Conservation (phyloP, 2,113 vertebrate genomes). For the Triplophysa rosa region DNA sequence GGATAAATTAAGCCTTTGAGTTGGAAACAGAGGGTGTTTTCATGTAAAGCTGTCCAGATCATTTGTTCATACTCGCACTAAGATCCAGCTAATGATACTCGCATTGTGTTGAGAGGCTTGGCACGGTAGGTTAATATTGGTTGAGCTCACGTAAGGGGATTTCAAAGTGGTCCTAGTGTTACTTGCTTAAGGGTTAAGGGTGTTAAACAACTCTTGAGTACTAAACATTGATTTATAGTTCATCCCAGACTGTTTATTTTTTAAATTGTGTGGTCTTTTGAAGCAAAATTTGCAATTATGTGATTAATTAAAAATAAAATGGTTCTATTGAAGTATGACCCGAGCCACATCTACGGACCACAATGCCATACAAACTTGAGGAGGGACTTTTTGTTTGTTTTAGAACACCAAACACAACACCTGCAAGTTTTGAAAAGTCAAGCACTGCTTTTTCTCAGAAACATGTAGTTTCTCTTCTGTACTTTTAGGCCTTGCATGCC, state of each 20-base stretch:
- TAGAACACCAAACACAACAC: too few species aligned
- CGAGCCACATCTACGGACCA: too few species aligned
- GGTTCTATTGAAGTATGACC: background rate
- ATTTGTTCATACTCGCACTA: background rate
- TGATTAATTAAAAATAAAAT: background rate
- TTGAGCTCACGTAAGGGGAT: background rate
- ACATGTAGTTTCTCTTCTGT: background rate
- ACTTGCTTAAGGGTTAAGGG: background rate
- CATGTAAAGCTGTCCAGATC: background rate
- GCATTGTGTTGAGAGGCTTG: background rate
- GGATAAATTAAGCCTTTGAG: background rate
- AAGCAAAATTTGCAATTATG: background rate
- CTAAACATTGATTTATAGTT: background rate
- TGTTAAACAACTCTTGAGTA: background rate
- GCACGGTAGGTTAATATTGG: background rate
- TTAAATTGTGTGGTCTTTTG: background rate
- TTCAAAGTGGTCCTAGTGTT: background rate
- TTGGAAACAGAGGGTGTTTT: slow-evolving; percentile 3
- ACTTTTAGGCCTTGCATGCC: slow-evolving; percentile 28
- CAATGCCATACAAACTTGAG: too few species aligned
- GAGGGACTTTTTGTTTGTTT: too few species aligned
- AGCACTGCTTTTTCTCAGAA: background rate
- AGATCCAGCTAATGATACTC: slow-evolving; percentile 7
- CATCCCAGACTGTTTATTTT: background rate
- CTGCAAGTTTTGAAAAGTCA: too few species aligned